Evolutionary conservation across 2,888 invertebrate species (phyloP).

Genomic region (Azorinus chamasolen): DNA sequence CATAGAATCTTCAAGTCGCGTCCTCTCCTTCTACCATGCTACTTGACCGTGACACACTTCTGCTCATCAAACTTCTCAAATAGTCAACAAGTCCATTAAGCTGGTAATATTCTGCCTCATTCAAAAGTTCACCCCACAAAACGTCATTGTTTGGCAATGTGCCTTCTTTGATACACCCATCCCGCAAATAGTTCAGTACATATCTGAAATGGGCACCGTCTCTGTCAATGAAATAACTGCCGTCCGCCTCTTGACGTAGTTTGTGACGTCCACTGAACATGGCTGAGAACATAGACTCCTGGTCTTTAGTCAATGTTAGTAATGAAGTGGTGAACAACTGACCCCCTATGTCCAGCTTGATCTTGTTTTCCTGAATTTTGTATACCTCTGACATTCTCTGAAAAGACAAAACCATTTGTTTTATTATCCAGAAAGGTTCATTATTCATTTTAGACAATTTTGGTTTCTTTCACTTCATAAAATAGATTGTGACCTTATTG

Average conservation of each 20-base stretch:
- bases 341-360: slow-evolving; percentile 82
- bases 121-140: slow-evolving; percentile 77
- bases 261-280: slow-evolving; percentile 83
- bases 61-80: slow-evolving; percentile 64
- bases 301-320: slow-evolving; percentile 78
- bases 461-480: too few relatives aligned
- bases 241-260: slow-evolving; percentile 78
- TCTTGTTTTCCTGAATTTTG: slow-evolving; percentile 79
- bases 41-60: slow-evolving; percentile 52
- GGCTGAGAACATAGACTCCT: slow-evolving; percentile 80
- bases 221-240: slow-evolving; percentile 82
- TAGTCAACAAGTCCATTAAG: slow-evolving; percentile 76
- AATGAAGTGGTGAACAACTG: slow-evolving; percentile 80
- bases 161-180: slow-evolving; percentile 81
- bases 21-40: slow-evolving; percentile 27
- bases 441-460: too few relatives aligned
- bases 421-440: too few relatives aligned
- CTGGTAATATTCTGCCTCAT: slow-evolving; percentile 82
- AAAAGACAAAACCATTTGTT: too few relatives aligned
- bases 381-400: slow-evolving; percentile 81
- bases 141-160: slow-evolving; percentile 78
- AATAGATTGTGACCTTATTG: too few relatives aligned
- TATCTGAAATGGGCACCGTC: slow-evolving; percentile 82
- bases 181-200: slow-evolving; percentile 80
- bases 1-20: neutral